Conservation (phyloP, 2,113 vertebrate genomes). For the Desmodus rotundus region DNA sequence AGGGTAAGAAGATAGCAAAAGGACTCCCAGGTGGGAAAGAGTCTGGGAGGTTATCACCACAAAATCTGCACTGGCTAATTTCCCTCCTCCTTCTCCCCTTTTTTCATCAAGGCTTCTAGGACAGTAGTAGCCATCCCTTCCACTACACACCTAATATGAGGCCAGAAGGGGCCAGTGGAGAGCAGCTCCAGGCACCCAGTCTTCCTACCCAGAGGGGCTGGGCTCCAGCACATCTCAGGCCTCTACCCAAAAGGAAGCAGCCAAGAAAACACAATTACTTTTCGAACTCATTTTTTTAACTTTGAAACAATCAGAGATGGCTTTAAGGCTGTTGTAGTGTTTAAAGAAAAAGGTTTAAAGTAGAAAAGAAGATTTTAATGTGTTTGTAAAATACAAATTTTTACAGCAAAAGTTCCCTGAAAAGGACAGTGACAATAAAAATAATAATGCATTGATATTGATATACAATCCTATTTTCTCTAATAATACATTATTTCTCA, state of each 20-base stretch:
- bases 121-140: background rate
- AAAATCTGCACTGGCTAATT: background rate
- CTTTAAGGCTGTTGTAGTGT: background rate
- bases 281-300: background rate
- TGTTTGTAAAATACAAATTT: background rate
- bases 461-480: background rate
- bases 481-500: slow-evolving; percentile 26
- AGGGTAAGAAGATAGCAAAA: background rate
- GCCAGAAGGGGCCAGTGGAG: slow-evolving; percentile 57
- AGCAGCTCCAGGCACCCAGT: background rate
- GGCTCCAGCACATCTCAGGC: background rate
- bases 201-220: background rate
- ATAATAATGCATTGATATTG: background rate
- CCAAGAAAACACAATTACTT: background rate
- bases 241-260: background rate
- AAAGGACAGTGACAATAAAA: background rate
- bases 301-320: background rate
- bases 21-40: background rate
- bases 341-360: background rate
- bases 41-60: background rate
- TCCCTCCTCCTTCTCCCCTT: background rate
- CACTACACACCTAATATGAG: background rate
- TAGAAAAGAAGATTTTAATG: slow-evolving; percentile 11
- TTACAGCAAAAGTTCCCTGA: background rate
- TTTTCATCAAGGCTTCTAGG: background rate